Evolutionary conservation across 2,888 invertebrate genomes (phyloP), one percentile per base, ranked within the genome.

Genomic region (Macrostomum cliftonense): DNA sequence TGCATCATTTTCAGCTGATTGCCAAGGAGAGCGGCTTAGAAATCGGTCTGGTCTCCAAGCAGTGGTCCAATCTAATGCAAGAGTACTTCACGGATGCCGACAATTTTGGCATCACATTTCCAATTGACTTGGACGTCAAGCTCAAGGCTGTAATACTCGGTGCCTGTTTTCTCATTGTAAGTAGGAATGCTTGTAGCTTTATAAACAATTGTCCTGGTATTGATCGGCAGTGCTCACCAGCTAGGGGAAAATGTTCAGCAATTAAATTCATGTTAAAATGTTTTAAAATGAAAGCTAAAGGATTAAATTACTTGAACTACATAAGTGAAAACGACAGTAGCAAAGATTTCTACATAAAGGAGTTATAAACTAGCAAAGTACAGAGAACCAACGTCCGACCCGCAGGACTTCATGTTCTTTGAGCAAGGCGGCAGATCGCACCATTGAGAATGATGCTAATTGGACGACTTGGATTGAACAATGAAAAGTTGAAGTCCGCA

Each of bases 51-150:
- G 87, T 91, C 58, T 81, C 82, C 1, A 88, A 88, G 66, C 81
- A 85, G 63, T 88, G 87, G 87, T 78, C 82, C 0, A 87, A 87
- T 0, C 61, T 86, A 43, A 74, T 78, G 1, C 77, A 82, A 50
- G 87, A 87, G 72, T 71, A 77, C 52, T 85, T 86, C 65, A 84
- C 86, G 0, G 84, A 85, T 71, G 76, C 83, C 0, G 86, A 88
- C 68, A 79, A 80, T 68, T 89, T 88, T 68, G 86, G 85, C 21
- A 80, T 89, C 53, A 78, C 78, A n/a, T 89, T 91, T 68, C 89
- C 89, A 0, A 75, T 81, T 75, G 86, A 88, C 68, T 73, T 89
- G 62, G 86, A 87, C 65, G 82, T 80, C 1, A 80, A 78, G 58
- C 77, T 81, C 49, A 86, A 87, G 63, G 83, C 84, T 0, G 70